Evolutionary conservation across 2,113 vertebrate genomes (phyloP).

Genomic region (Orthonyx spaldingii): DNA sequence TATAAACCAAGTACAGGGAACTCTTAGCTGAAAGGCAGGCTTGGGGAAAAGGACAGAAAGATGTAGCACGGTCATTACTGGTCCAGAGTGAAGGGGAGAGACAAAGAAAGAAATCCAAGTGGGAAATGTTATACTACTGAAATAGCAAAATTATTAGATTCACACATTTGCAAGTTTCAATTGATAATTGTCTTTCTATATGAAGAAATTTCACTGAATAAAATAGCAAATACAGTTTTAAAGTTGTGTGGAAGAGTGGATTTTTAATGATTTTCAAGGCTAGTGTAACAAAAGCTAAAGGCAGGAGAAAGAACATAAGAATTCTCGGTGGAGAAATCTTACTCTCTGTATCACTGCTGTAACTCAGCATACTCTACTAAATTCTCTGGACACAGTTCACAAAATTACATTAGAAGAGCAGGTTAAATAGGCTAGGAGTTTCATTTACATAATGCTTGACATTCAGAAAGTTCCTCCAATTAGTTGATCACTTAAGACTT

Average conservation of each 20-base stretch:
- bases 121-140: neutral
- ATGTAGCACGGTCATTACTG: neutral
- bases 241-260: neutral
- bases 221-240: neutral
- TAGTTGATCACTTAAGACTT: neutral
- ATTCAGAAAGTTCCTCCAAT: conserved; percentile 4
- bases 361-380: neutral
- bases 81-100: fast-evolving
- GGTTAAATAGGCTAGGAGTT: conserved; percentile 14
- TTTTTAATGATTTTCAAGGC: neutral
- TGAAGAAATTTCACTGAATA: neutral
- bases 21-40: neutral
- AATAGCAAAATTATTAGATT: neutral
- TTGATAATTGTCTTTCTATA: neutral
- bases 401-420: conserved; percentile 1
- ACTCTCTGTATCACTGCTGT: neutral
- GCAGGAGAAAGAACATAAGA: neutral
- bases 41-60: neutral
- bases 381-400: conserved; percentile 3
- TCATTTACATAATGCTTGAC: conserved; percentile 34
- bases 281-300: neutral
- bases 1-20: neutral
- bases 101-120: neutral
- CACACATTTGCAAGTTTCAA: neutral
- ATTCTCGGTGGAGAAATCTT: neutral